A percentile compares a stretch with the other conserved stretches of the same genome.
Evolutionary conservation across 1,140 invertebrate species (phyloP).

Genomic region (Pararge aegeria): DNA sequence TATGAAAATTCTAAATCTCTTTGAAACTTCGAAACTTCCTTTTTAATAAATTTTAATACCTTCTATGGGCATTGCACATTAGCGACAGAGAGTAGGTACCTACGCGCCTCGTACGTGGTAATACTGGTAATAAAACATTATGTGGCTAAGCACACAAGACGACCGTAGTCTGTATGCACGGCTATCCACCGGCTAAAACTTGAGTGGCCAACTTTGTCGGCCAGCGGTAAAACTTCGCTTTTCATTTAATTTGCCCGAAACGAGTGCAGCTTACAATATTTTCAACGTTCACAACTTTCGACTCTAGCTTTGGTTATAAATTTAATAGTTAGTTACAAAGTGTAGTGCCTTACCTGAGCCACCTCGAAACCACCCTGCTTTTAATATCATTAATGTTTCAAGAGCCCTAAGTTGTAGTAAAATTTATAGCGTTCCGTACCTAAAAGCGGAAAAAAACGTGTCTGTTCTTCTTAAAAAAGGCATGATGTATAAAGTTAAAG

Average conservation of each 20-base stretch:
- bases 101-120: constrained; percentile 27
- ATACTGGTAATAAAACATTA: constrained; percentile 31
- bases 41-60: constrained; percentile 25
- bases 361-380: constrained; percentile 43
- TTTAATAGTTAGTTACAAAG: constrained; percentile 56
- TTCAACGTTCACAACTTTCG: constrained; percentile 64
- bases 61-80: constrained; percentile 23
- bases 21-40: constrained; percentile 8
- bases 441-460: too few species aligned
- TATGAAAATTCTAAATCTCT: constrained; percentile 16
- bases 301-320: constrained; percentile 65
- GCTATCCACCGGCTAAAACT: constrained; percentile 57
- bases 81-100: constrained; percentile 19
- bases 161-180: constrained; percentile 42
- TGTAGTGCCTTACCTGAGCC: constrained; percentile 42
- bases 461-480: too few species aligned
- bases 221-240: constrained; percentile 68
- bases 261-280: constrained; percentile 75
- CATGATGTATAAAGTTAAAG: too few species aligned
- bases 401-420: constrained; percentile 15
- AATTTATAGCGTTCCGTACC: neutral
- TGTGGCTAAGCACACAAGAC: constrained; percentile 41
- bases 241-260: constrained; percentile 76
- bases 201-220: constrained; percentile 71
- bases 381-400: constrained; percentile 43